Conservation (phyloP, 2,888 invertebrate genomes). For the Bombylius major region DNA sequence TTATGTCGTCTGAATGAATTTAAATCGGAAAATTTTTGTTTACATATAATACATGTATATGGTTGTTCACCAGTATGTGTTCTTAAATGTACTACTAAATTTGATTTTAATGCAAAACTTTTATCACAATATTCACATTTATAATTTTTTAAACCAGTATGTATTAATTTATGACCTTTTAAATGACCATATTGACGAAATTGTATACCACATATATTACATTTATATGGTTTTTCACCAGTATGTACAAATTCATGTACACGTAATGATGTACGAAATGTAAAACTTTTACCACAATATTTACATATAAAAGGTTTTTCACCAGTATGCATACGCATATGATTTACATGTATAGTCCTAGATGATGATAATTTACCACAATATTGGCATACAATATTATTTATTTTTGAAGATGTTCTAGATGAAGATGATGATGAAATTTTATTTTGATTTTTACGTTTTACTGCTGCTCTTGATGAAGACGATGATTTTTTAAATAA, state of each 20-base stretch:
- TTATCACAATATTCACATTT: slow-evolving; percentile 13
- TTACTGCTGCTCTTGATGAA: background rate
- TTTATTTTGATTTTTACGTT: background rate
- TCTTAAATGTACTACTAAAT: slow-evolving; percentile 15
- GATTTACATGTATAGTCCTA: slow-evolving; percentile 8
- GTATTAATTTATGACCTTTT: slow-evolving; percentile 14
- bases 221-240: slow-evolving; percentile 14
- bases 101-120: slow-evolving; percentile 13
- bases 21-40: slow-evolving; percentile 17
- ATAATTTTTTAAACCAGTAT: slow-evolving; percentile 13
- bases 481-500: background rate
- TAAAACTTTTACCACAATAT: slow-evolving; percentile 11
- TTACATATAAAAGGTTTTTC: slow-evolving; percentile 15
- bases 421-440: background rate
- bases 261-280: slow-evolving; percentile 12
- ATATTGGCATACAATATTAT: slow-evolving; percentile 4
- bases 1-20: slow-evolving; percentile 18
- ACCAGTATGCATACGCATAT: slow-evolving; percentile 13
- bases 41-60: slow-evolving; percentile 15
- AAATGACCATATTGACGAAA: slow-evolving; percentile 16
- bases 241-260: slow-evolving; percentile 14
- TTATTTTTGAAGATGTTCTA: background rate
- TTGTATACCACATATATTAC: slow-evolving; percentile 10
- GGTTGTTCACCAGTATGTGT: slow-evolving; percentile 18
- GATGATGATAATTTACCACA: slow-evolving; percentile 12